phyloP scores from a whole-genome alignment of 2,888 invertebrate species.

The Lymantria dispar region DNA sequence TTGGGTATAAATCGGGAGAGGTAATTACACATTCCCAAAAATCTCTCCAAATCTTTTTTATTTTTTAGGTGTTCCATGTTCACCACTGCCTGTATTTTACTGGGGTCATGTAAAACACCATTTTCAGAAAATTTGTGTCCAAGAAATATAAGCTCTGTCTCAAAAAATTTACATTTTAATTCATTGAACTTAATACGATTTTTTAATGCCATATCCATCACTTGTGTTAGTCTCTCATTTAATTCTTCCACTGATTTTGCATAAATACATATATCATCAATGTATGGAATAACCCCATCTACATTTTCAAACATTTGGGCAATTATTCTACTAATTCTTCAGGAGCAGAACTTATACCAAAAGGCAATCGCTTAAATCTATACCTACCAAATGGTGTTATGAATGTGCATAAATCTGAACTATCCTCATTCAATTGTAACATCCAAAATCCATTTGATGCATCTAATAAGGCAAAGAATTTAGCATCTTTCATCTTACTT shows the following conservation, averaged over 20 bases:
- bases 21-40: neutral
- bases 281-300: neutral
- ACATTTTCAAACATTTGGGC: neutral
- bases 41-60: neutral
- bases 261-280: constrained; percentile 3
- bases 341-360: neutral
- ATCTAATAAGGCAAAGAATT: neutral
- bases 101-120: neutral
- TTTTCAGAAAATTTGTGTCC: constrained; percentile 1
- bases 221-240: neutral
- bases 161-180: constrained; percentile 3
- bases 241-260: neutral
- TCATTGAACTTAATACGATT: constrained; percentile 5
- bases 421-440: neutral
- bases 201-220: neutral
- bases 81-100: constrained; percentile 3
- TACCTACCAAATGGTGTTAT: neutral
- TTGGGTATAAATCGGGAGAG: neutral
- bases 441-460: constrained; percentile 1
- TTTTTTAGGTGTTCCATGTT: neutral
- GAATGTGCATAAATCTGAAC: neutral
- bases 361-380: neutral
- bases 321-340: neutral
- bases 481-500: neutral
- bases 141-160: neutral